Percentiles rank a stretch among this genome's conserved stretches.
These are phyloP conservation scores for Pagrus major DNA, from an alignment of 2,113 vertebrate genomes.

Conservation along the genomic window DNA sequence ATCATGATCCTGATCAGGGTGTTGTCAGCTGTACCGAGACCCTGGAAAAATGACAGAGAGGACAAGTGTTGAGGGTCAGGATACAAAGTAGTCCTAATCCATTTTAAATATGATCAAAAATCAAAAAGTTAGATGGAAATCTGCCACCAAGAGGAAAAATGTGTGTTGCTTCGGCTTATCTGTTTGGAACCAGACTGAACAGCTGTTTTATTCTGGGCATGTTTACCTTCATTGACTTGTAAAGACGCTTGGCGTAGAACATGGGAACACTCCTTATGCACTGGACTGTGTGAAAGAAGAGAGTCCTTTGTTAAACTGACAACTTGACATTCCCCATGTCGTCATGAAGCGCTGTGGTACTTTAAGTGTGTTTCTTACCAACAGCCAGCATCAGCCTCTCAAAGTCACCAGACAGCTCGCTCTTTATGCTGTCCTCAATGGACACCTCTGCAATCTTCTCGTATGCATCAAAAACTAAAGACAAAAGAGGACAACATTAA, in stretches of 20 bases:
- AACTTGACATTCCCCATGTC: not conserved
- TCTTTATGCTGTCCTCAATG: constrained; percentile 94
- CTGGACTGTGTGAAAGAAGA: constrained; percentile 85
- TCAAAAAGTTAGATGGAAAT: not conserved
- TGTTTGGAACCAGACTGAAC: not conserved
- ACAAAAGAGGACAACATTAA: not conserved
- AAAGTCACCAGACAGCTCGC: constrained; percentile 95
- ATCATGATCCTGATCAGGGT: constrained; percentile 98
- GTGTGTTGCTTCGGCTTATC: not conserved
- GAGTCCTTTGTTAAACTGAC: constrained; percentile 27
- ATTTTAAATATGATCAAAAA: not conserved
- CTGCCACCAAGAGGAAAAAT: not conserved
- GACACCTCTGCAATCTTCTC: constrained; percentile 90
- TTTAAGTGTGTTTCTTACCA: constrained; percentile 83
- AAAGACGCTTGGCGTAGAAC: constrained; percentile 93
- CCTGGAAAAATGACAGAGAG: constrained; percentile 79
- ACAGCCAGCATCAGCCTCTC: constrained; percentile 96
- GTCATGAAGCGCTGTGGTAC: not conserved
- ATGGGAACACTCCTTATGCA: constrained; percentile 90
- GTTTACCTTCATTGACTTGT: constrained; percentile 97
- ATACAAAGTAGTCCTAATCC: not conserved
- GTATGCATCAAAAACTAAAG: constrained; percentile 93
- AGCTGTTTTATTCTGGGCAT: not conserved
- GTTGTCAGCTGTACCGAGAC: constrained; percentile 94
- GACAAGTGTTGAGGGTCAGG: not conserved